These are phyloP conservation scores for Podarcis siculus DNA, from an alignment of 2,797 vertebrate species.

Conservation along the genomic window DNA sequence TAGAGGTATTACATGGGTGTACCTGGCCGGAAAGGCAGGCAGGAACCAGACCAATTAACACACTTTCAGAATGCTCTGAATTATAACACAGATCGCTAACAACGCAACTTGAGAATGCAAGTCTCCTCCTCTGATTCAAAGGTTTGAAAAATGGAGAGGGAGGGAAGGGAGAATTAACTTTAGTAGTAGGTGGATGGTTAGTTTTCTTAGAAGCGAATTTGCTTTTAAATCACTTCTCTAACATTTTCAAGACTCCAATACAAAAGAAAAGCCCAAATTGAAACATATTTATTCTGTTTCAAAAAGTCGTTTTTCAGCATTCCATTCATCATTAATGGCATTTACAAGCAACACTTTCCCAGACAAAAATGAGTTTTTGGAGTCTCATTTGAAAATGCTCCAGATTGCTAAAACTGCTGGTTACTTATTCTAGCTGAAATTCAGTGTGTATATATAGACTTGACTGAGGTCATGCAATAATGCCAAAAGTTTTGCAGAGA, in stretches of 20 bases:
- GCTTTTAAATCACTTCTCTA: not conserved
- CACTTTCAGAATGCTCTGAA: conserved; percentile 12
- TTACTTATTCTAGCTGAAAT: not conserved
- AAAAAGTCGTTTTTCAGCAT: not conserved
- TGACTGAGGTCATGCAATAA: not conserved
- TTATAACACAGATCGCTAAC: not conserved
- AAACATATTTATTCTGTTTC: not conserved
- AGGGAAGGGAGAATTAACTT: not conserved
- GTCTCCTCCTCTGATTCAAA: not conserved
- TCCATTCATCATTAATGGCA: not conserved
- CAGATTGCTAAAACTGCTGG: not conserved
- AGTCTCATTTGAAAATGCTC: not conserved
- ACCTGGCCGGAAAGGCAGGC: not conserved
- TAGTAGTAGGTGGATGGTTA: not conserved
- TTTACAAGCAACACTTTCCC: not conserved
- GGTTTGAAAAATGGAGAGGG: not conserved
- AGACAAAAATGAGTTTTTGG: not conserved
- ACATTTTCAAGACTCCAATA: not conserved
- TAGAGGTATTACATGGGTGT: accelerated
- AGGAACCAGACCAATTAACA: not conserved
- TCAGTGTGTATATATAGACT: not conserved
- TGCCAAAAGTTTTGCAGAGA: not conserved
- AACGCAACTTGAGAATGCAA: conserved; percentile 18
- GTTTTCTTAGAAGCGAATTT: conserved; percentile 21
- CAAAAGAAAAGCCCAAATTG: not conserved